Base-by-base conservation (phyloP, 2,113 vertebrate genomes). In the Ranitomeya imitator region DNA sequence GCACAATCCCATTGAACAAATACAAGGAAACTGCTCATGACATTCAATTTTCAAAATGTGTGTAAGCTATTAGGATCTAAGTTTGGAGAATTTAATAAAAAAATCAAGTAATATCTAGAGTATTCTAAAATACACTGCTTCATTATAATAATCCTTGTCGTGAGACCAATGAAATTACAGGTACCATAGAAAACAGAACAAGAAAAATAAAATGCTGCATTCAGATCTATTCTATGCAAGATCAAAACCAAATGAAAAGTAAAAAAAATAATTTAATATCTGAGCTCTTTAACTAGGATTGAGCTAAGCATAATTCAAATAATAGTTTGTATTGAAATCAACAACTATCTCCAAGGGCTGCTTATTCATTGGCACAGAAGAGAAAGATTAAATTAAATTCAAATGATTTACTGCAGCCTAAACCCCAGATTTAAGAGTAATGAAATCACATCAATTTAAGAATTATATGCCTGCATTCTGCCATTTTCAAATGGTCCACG, bases 401-500 rank as follows among this genome's bases (percentile, higher is more conserved):
- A 61, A 83, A 90, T 83, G 21, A 81, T 84, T 91, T 85, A 82
- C 73, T 0, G 0, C 81, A 89, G 73, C 81, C 83, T 77, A 87
- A 5, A 0, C 88, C 77, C 91, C 91, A 93, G 90, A 93, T 92
- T 52, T 93, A 63, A 92, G 91, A 90, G 84, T 92, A 92, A 91
- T 90, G 91, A 12, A 90, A 83, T 16, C 88, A 73, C 85, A 83
- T 91, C 88, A 90, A 89, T 91, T 90, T 92, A 85, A 91, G 89
- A 90, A 94, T 91, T 89, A 90, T 2, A 63, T 86, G 79, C 86
- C 91, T 90, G 78, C 89, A 89, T 91, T 89, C 80, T 86, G 91
- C 88, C 57, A 83, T 92, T 93, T 92, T 88, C 87, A 92, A 94
- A 91, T 91, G 92, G 92, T 88, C 76, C 89, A 91, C 92, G 85